Evolutionary conservation across 2,113 vertebrate genomes (phyloP).

Genomic region (Machaerirhynchus nigripectus): DNA sequence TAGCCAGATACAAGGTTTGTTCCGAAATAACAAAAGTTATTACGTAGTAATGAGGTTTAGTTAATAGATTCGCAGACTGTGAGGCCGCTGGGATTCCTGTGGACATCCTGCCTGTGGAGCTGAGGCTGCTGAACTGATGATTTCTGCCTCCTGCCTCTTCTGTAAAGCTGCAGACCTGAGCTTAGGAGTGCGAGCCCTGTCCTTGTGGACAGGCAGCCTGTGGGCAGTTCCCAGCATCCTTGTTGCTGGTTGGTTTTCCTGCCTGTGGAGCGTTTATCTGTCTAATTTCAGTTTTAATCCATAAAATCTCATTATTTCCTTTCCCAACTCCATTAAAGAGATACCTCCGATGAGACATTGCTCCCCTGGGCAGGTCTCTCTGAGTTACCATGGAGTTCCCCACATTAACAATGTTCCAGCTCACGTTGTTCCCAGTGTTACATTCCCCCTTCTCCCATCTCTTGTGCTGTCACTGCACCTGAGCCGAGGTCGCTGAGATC

Average conservation of each 20-base stretch:
- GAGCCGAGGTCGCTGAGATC: not conserved
- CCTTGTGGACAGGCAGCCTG: not conserved
- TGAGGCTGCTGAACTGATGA: not conserved
- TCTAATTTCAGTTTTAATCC: constrained; percentile 5
- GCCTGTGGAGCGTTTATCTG: not conserved
- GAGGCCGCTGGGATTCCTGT: not conserved
- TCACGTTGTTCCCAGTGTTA: not conserved
- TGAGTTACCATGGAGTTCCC: not conserved
- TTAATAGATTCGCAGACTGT: not conserved
- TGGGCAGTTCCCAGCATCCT: not conserved
- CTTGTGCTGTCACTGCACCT: not conserved
- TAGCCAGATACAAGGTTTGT: constrained; percentile 53
- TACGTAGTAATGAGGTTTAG: constrained; percentile 52
- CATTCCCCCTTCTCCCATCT: not conserved
- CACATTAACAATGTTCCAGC: not conserved
- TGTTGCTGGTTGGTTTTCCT: not conserved
- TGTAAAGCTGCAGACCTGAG: not conserved
- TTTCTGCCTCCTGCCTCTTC: not conserved
- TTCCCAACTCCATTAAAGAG: not conserved
- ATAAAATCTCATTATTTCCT: constrained; percentile 26
- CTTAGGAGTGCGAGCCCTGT: not conserved
- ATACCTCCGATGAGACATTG: not conserved
- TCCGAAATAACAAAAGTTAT: constrained; percentile 59
- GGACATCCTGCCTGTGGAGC: not conserved
- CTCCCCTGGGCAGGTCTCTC: not conserved